Evolutionary conservation across 2,113 vertebrate genomes (phyloP), one percentile per base, ranked within the genome.

Genomic region (Scopus umbretta): DNA sequence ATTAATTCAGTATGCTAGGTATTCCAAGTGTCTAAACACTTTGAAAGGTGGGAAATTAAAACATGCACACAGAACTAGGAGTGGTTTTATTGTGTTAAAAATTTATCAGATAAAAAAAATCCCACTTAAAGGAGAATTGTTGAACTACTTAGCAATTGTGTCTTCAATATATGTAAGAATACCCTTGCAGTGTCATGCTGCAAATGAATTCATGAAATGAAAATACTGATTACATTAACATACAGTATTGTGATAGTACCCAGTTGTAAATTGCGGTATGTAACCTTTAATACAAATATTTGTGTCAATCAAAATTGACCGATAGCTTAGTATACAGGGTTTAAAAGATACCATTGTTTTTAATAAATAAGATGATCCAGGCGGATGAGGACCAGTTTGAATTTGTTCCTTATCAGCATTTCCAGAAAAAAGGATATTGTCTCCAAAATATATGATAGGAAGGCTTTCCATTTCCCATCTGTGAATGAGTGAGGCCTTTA

Each of bases 201-300:
- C 94, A 97, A 90, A 95, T 97, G 95, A 97, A 97, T 97, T 97
- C 72, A 96, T 90, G 92, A 96, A 97, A 96, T 80, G 86, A 95
- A 97, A 96, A 91, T 95, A 95, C 96, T 98, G 97, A 97, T 97
- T 97, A 85, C 97, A 98, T 98, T 98, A 98, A 94, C 97, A 98
- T 97, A 97, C 93, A 95, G 96, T 96, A 96, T 95, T 97, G 92
- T 97, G 95, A 96, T 97, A 94, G 80, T 89, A 87, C 87, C 84
- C 96, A 91, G 8, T 94, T 96, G 92, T 95, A 97, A 97, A 97
- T 96, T 97, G 92, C 91, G 94, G 91, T 67, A 94, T 92, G 95
- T 96, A 97, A 96, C 87, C 95, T 94, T 96, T 97, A 96, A 95
- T 97, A 93, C 97, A 98, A 97, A 98, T 97, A 97, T 97, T 98